Percentiles rank a stretch among this genome's conserved stretches.
phyloP scores from a whole-genome alignment of 2,888 invertebrate species.

The Bedellia somnulentella region DNA sequence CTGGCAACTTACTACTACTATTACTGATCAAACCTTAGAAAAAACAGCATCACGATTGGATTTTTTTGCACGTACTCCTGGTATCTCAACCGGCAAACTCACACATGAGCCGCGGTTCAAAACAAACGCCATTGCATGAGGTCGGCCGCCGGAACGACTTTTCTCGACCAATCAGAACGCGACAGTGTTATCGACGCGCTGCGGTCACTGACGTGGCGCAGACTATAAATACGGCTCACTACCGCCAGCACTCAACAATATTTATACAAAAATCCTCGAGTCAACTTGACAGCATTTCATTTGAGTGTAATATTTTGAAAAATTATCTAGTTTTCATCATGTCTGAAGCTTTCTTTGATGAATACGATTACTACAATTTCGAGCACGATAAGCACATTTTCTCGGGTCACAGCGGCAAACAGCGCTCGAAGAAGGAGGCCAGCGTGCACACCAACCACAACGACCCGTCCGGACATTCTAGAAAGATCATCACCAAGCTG shows the following conservation, averaged over 20 bases:
- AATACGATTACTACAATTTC: slow-evolving; percentile 94
- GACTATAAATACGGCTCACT: slow-evolving; percentile 24
- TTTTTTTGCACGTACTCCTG: no score
- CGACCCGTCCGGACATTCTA: slow-evolving; percentile 90
- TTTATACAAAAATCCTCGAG: slow-evolving; percentile 31
- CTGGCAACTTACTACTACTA: no score
- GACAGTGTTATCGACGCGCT: slow-evolving; percentile 48
- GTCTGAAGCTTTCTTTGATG: slow-evolving; percentile 85
- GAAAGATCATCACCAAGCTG: slow-evolving; percentile 86
- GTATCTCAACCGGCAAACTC: no score
- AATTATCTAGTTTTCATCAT: slow-evolving; percentile 51
- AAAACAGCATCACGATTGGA: no score
- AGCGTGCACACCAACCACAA: slow-evolving; percentile 86
- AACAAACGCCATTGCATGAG: no score
- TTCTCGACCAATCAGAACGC: slow-evolving; percentile 36
- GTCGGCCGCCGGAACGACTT: no score
- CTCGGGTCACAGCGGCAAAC: slow-evolving; percentile 87
- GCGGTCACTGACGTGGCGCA: slow-evolving; percentile 51
- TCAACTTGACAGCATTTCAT: slow-evolving; percentile 24
- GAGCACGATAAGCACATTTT: slow-evolving; percentile 89
- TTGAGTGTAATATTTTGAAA: slow-evolving; percentile 22
- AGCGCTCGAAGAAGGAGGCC: slow-evolving; percentile 86
- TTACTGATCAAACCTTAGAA: no score
- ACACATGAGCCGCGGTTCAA: no score
- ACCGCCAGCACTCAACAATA: slow-evolving; percentile 20